Percentiles rank a stretch among this genome's conserved stretches.
phyloP scores from a whole-genome alignment of 2,888 invertebrate genomes.

The Dolomedes plantarius region DNA sequence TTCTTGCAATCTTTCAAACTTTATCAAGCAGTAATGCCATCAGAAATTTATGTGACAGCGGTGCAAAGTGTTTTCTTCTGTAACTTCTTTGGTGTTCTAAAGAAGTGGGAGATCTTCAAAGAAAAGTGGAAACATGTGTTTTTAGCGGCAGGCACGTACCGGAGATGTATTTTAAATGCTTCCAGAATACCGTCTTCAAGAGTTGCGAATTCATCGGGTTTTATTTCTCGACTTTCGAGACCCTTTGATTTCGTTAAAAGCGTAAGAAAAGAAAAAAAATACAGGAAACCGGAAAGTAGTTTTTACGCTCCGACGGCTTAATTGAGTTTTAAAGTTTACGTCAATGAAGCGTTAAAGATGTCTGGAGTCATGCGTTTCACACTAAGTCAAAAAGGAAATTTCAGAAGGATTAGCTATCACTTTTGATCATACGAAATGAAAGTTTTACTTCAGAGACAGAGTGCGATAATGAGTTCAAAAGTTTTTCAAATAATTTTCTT shows the following conservation, averaged over 20 bases:
- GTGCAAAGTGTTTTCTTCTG: slow-evolving; percentile 63
- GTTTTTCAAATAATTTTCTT: not conserved
- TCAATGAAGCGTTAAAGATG: slow-evolving; percentile 44
- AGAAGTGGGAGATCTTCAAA: not conserved
- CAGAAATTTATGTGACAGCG: no score
- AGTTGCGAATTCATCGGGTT: not conserved
- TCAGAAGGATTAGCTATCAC: not conserved
- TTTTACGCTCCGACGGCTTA: slow-evolving; percentile 41
- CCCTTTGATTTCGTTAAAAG: not conserved
- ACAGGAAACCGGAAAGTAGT: slow-evolving; percentile 17
- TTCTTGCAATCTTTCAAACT: no score
- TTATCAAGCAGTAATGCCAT: no score
- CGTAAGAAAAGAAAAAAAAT: slow-evolving; percentile 27
- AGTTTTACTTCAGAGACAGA: not conserved
- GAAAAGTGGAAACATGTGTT: slow-evolving; percentile 62
- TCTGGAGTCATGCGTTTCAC: not conserved
- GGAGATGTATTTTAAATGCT: slow-evolving; percentile 26
- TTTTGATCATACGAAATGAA: not conserved
- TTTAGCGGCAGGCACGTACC: slow-evolving; percentile 14
- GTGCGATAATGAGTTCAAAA: not conserved
- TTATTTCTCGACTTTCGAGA: not conserved
- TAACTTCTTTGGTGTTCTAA: slow-evolving; percentile 8
- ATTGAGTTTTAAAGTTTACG: slow-evolving; percentile 64
- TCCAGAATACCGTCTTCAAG: not conserved
- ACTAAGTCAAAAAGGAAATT: not conserved